Conservation (phyloP, 2,113 vertebrate genomes). For the Hippocampus mohnikei region DNA sequence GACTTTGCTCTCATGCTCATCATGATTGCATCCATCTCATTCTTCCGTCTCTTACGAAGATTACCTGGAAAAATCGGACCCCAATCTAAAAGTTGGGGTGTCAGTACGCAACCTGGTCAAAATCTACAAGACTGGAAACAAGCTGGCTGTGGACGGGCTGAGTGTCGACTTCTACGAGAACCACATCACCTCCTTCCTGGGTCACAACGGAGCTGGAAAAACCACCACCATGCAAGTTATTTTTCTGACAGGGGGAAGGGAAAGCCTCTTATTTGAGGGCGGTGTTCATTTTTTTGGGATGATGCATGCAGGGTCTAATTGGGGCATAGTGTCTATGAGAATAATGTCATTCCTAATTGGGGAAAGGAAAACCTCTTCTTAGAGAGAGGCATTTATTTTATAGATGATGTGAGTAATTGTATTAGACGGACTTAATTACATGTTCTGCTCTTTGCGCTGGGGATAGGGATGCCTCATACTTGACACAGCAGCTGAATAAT, state of each 20-base stretch:
- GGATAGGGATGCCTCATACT: no score
- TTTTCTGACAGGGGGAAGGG: background rate
- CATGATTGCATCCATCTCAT: background rate
- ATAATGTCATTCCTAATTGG: no score
- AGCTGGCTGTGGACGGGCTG: conserved; percentile 90
- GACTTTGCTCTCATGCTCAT: background rate
- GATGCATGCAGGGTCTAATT: no score
- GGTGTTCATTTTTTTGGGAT: no score
- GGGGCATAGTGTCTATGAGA: no score
- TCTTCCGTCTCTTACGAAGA: conserved; percentile 59
- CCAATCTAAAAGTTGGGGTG: conserved; percentile 82
- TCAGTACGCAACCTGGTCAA: conserved; percentile 91
- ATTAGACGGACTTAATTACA: no score
- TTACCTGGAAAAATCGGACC: conserved; percentile 83
- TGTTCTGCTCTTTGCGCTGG: no score
- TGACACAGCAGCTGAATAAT: no score
- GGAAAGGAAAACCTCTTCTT: no score
- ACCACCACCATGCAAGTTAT: conserved; percentile 93
- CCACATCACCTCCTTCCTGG: conserved; percentile 97
- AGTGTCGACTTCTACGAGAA: conserved; percentile 92
- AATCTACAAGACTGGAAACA: conserved; percentile 91
- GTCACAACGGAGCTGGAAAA: conserved; percentile 97
- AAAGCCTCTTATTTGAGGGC: background rate
- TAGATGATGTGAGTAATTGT: no score
- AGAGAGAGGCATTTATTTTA: no score